phyloP scores from a whole-genome alignment of 2,888 invertebrate species.

The Anodontia alba region DNA sequence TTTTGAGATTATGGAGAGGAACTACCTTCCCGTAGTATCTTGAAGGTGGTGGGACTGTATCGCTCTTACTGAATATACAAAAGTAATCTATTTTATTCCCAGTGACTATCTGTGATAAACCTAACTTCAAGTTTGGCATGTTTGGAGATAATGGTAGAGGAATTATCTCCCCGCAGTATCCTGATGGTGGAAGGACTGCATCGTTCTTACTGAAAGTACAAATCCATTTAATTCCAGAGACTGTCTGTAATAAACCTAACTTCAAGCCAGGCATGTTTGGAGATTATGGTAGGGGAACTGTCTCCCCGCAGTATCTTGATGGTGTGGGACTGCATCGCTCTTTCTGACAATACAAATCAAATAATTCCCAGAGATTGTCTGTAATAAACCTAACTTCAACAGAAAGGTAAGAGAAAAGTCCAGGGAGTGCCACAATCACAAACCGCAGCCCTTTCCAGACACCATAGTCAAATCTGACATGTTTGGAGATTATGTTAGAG shows the following conservation, averaged over 20 bases:
- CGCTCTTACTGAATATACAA: too few relatives aligned
- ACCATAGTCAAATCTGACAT: too few relatives aligned
- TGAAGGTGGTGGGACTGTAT: too few relatives aligned
- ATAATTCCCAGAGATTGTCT: too few relatives aligned
- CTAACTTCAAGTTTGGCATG: constrained; percentile 27
- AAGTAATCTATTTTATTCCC: constrained; percentile 48
- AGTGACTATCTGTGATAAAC: constrained; percentile 47
- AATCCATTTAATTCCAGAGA: constrained; percentile 49
- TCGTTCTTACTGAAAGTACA: background rate
- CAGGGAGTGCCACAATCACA: too few relatives aligned
- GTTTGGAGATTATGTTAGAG: too few relatives aligned
- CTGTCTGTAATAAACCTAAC: constrained; percentile 46
- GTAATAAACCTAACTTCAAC: too few relatives aligned
- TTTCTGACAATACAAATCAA: too few relatives aligned
- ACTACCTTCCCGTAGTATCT: too few relatives aligned
- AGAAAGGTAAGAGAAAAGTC: too few relatives aligned
- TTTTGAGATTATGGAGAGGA: too few relatives aligned
- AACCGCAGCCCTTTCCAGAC: too few relatives aligned
- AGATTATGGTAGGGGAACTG: constrained; percentile 45
- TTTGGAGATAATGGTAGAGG: constrained; percentile 47
- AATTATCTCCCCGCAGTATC: constrained; percentile 41
- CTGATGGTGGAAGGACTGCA: background rate
- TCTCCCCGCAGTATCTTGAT: constrained; percentile 38
- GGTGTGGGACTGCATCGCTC: background rate
- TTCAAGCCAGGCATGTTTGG: constrained; percentile 26